Conservation (phyloP, 2,888 invertebrate genomes). For the Pseudococcus longispinus region DNA sequence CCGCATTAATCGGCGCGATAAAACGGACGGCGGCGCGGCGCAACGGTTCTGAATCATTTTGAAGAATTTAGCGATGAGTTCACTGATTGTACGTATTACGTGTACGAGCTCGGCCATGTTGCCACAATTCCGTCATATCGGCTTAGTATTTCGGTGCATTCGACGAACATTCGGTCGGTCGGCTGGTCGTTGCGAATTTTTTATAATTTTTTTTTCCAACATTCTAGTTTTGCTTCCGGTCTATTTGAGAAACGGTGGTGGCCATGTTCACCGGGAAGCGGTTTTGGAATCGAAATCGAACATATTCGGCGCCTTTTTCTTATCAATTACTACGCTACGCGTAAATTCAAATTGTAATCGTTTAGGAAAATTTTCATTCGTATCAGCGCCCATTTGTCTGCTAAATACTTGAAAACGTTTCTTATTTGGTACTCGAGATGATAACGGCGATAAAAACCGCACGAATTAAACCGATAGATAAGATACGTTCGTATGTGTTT, state of each 20-base stretch:
- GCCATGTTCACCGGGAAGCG: neutral
- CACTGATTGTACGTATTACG: conserved; percentile 18
- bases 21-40: neutral
- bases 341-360: neutral
- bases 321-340: neutral
- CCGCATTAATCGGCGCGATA: conserved; percentile 7
- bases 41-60: conserved; percentile 43
- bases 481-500: neutral
- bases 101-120: neutral
- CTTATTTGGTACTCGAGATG: neutral
- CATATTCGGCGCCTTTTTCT: neutral
- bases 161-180: neutral
- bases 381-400: neutral
- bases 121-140: neutral
- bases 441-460: neutral
- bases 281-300: neutral
- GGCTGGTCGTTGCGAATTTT: neutral
- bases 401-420: neutral
- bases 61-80: conserved; percentile 44
- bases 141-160: neutral
- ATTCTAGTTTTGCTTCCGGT: neutral
- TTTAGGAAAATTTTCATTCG: neutral
- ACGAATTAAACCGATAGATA: neutral
- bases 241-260: neutral
- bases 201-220: neutral